Conservation (phyloP, 2,797 vertebrate species). For the Acanthis flammea region DNA sequence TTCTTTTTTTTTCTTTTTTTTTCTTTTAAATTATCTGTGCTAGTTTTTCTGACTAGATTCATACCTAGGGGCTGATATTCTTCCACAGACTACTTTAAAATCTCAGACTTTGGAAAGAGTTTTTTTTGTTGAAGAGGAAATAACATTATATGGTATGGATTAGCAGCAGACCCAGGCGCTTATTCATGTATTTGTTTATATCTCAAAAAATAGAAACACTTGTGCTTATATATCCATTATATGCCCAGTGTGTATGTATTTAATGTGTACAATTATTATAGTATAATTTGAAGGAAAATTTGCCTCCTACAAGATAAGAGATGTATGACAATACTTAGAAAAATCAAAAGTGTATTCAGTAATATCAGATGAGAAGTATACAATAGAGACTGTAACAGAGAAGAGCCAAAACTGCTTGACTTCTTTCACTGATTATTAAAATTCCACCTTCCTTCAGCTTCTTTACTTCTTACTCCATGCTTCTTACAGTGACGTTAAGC, state of each 20-base stretch:
- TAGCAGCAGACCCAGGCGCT: not conserved
- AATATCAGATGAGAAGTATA: not conserved
- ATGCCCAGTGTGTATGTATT: not conserved
- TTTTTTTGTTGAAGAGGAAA: not conserved
- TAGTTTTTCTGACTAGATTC: not conserved
- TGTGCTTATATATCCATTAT: not conserved
- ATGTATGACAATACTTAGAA: not conserved
- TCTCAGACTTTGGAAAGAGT: not conserved
- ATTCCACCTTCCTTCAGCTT: not conserved
- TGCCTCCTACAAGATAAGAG: not conserved
- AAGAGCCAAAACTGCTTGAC: not conserved
- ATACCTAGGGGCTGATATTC: not conserved
- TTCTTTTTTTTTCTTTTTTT: too few species aligned
- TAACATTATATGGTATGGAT: not conserved
- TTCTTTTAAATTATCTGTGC: not conserved
- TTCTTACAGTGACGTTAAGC: not conserved
- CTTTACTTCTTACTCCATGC: not conserved
- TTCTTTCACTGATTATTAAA: not conserved
- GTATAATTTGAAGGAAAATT: not conserved
- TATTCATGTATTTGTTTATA: not conserved
- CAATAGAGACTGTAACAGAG: fast-evolving
- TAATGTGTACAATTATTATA: not conserved
- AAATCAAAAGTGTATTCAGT: not conserved
- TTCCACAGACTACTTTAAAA: not conserved
- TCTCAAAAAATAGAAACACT: not conserved